Conservation (phyloP, 53 echinoderm and acorn worm species). For the Astropecten irregularis region DNA sequence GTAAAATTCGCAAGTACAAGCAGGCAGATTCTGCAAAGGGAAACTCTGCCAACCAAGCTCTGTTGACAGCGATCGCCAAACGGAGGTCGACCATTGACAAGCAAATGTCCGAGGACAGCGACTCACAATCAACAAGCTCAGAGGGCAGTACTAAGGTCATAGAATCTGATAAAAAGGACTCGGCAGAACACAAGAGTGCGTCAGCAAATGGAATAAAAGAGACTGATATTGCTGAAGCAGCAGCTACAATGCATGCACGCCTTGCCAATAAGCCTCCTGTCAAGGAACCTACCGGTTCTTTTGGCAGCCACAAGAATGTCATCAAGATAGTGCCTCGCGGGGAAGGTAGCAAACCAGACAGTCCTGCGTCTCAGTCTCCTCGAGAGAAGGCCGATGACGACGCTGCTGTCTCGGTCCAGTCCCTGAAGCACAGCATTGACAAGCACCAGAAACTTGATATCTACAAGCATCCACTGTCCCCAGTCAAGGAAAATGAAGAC, state of each 20-base stretch:
- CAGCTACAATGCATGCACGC: constrained; percentile 48
- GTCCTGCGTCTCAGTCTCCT: constrained; percentile 35
- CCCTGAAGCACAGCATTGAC: constrained; percentile 68
- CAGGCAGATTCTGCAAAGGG: constrained; percentile 50
- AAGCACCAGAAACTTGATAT: constrained; percentile 56
- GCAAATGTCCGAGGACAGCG: constrained; percentile 71
- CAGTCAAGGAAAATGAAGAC: constrained; percentile 63
- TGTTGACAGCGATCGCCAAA: constrained; percentile 83
- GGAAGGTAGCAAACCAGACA: constrained; percentile 24
- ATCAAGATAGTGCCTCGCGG: constrained; percentile 61
- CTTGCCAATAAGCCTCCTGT: constrained; percentile 55
- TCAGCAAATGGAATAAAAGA: neutral
- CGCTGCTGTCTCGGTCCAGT: constrained; percentile 36
- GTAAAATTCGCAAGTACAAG: constrained; percentile 76
- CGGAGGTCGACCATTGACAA: constrained; percentile 79
- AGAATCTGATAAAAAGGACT: neutral
- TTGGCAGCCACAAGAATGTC: constrained; percentile 64
- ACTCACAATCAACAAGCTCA: constrained; percentile 38
- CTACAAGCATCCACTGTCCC: constrained; percentile 52
- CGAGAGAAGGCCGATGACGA: constrained; percentile 31
- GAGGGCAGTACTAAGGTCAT: neutral
- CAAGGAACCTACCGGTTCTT: constrained; percentile 56
- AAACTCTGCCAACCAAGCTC: constrained; percentile 67
- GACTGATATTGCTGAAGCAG: constrained; percentile 26
- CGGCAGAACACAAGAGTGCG: neutral